Base-by-base conservation (phyloP, 1,140 invertebrate genomes). In the Aphelenchoides avenae region DNA sequence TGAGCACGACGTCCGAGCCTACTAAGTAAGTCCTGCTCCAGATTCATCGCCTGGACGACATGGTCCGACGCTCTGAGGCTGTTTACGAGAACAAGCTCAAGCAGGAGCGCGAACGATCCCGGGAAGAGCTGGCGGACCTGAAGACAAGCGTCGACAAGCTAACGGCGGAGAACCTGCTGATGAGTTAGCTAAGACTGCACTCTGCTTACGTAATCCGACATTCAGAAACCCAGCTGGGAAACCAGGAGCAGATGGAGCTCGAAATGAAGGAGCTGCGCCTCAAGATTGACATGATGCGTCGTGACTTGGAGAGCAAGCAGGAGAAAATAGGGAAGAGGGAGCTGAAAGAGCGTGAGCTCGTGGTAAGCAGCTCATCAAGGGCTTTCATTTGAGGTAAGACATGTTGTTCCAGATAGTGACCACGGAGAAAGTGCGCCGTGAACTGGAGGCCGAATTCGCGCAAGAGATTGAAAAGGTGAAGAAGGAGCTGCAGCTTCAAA, bases 171-270 rank as follows among this genome's bases (percentile, higher is more conserved):
- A 62, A 62, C 33, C 39, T 62, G 20, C 20, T 62, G n/a, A 62
- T 62, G 62, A 60, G 57, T 60, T 41, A 63, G 39, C 51, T 54
- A 26, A 20, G 43, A 51, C 20, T 51, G 5, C 26, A 13, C 22
- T 59, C 18, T 54, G 24, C 9, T 9, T 64, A 24, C n/a, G 22
- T 3, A 26, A 15, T 18, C 29, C n/a, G 18, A 13, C n/a, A 43
- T 60, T 53, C 44, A 66, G 61, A 68, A 37, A 63, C 61, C 13
- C 61, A 63, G 30, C 36, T 67, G 5, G 33, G 50, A n/a, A 67
- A 67, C 27, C 52, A 60, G 18, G 66, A 63, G 11, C 61, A 63
- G 33, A 44, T 67, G 30, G 52, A 66, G 20, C 27, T 63, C 6
- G 62, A 66, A 36, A 49, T 63, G 33, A 47, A 68, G 34, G 61